A percentile compares a stretch with the other conserved stretches of the same genome.
phyloP scores from a whole-genome alignment of 2,888 invertebrate genomes.

The Argyresthia albistria region DNA sequence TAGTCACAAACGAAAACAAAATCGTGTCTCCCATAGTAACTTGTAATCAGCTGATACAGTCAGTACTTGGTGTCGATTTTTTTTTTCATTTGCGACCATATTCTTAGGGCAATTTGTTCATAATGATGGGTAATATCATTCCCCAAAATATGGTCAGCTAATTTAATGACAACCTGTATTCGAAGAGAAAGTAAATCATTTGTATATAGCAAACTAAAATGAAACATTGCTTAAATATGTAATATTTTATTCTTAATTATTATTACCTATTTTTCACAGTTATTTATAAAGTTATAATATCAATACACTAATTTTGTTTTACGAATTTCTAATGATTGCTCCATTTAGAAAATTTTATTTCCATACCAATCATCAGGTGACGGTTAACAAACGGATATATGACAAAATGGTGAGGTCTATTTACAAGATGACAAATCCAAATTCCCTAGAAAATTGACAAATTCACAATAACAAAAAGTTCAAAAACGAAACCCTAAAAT shows the following conservation, averaged over 20 bases:
- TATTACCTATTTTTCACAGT: slow-evolving; percentile 73
- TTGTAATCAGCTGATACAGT: too few species aligned
- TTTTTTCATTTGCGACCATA: too few species aligned
- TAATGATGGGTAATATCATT: too few species aligned
- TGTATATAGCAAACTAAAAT: slow-evolving; percentile 19
- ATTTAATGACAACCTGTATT: too few species aligned
- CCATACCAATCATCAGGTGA: slow-evolving; percentile 66
- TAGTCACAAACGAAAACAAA: too few species aligned
- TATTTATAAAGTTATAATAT: slow-evolving; percentile 75
- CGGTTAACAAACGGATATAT: slow-evolving; percentile 55
- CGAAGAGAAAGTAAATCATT: too few species aligned
- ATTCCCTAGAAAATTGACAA: slow-evolving; percentile 82
- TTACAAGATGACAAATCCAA: slow-evolving; percentile 77
- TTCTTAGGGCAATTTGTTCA: too few species aligned
- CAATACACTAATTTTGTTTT: slow-evolving; percentile 71
- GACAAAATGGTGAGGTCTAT: slow-evolving; percentile 68
- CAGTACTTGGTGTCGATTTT: too few species aligned
- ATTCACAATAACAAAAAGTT: slow-evolving; percentile 75
- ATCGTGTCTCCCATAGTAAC: too few species aligned
- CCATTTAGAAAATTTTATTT: slow-evolving; percentile 70
- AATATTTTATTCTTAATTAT: slow-evolving; percentile 74
- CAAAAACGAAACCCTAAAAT: slow-evolving; percentile 60
- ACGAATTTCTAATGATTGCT: slow-evolving; percentile 70
- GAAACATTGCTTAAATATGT: slow-evolving; percentile 64
- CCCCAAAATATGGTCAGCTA: too few species aligned